phyloP scores from a whole-genome alignment of 2,797 vertebrate species.

The Ptychobarbus kaznakovi region DNA sequence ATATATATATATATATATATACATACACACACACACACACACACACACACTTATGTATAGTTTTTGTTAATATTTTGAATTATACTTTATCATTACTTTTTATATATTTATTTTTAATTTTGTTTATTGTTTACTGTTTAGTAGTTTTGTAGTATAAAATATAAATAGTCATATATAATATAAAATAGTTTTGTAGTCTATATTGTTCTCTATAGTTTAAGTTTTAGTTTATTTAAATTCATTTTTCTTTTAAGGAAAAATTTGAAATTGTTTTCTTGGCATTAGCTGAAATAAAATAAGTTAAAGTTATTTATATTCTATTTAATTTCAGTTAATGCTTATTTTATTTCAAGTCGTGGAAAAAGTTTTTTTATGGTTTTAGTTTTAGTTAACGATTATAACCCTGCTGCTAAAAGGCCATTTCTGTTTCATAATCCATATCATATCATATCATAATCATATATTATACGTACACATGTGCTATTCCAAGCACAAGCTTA shows the following conservation, averaged over 20 bases:
- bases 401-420: neutral
- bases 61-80: no score
- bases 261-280: neutral
- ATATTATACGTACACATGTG: slow-evolving; percentile 29
- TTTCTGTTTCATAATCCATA: slow-evolving; percentile 26
- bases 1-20: no score
- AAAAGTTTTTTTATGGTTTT: neutral
- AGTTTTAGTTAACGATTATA: neutral
- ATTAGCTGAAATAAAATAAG: neutral
- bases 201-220: no score
- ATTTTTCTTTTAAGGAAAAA: no score
- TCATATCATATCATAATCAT: neutral
- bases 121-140: no score
- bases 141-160: neutral
- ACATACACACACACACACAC: no score
- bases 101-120: neutral
- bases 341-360: neutral
- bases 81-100: neutral
- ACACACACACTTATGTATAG: no score
- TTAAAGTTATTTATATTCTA: neutral
- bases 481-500: slow-evolving; percentile 32
- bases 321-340: neutral
- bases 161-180: no score
- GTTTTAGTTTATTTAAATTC: no score
- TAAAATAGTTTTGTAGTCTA: no score